A percentile compares a stretch with the other conserved stretches of the same genome.
Evolutionary conservation across 2,113 vertebrate species (phyloP).

Genomic region (Abramis brama): DNA sequence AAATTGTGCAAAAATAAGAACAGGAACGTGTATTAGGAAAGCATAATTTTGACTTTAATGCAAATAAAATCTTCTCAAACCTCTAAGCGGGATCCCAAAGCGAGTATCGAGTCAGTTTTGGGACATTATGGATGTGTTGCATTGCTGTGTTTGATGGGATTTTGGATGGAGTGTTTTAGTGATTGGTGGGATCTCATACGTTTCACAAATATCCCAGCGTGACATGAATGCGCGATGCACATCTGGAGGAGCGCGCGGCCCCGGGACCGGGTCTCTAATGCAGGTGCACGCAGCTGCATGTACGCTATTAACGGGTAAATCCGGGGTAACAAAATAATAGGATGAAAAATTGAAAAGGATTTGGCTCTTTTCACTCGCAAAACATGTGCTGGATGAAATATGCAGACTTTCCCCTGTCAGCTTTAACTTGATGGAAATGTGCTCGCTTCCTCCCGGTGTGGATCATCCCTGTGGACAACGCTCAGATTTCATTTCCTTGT

Average conservation of each 20-base stretch:
- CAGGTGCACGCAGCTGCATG: slow-evolving; percentile 26
- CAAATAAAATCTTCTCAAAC: not conserved
- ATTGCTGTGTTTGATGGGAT: slow-evolving; percentile 3
- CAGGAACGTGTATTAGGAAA: not conserved
- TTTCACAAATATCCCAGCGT: slow-evolving; percentile 22
- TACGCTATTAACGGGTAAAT: slow-evolving; percentile 13
- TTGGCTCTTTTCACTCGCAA: slow-evolving; percentile 25
- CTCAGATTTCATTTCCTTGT: slow-evolving; percentile 49
- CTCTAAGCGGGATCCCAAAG: not conserved
- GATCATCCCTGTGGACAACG: slow-evolving; percentile 6
- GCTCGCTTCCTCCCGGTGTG: slow-evolving; percentile 26
- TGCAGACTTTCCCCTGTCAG: slow-evolving; percentile 37
- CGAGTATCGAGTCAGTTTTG: not conserved
- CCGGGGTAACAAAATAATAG: slow-evolving; percentile 33
- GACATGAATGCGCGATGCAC: not conserved
- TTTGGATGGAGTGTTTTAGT: slow-evolving; percentile 11
- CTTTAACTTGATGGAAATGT: slow-evolving; percentile 47
- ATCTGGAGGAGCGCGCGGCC: slow-evolving; percentile 15
- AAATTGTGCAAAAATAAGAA: not conserved
- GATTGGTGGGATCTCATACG: slow-evolving; percentile 17
- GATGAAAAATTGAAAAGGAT: slow-evolving; percentile 16
- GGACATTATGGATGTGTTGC: slow-evolving; percentile 19
- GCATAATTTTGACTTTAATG: not conserved
- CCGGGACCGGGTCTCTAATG: not conserved
- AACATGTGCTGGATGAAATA: slow-evolving; percentile 38